Conservation (phyloP, 2,113 vertebrate genomes). For the Anarhynchus alexandrinus region DNA sequence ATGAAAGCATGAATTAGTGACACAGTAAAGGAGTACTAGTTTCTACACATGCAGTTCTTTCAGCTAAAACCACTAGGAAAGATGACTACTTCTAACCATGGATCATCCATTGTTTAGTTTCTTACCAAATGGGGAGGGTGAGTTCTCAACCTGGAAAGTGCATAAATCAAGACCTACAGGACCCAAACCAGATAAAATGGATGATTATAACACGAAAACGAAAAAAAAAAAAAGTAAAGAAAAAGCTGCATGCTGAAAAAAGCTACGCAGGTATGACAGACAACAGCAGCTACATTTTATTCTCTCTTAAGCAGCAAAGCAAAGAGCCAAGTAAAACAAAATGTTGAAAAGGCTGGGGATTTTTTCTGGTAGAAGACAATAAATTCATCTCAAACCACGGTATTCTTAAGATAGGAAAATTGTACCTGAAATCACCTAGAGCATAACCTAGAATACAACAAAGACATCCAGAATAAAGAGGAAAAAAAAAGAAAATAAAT, state of each 20-base stretch:
- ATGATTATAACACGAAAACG: conserved; percentile 82
- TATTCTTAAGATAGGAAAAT: background rate
- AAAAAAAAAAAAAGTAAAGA: conserved; percentile 45
- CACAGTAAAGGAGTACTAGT: conserved; percentile 36
- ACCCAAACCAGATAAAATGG: conserved; percentile 94
- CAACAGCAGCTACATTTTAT: conserved; percentile 14
- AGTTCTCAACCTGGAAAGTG: conserved; percentile 94
- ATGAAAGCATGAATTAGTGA: conserved; percentile 65
- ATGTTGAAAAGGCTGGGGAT: background rate
- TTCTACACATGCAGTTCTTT: conserved; percentile 67
- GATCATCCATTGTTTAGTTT: conserved; percentile 77
- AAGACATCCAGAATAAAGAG: background rate
- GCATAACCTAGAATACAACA: background rate
- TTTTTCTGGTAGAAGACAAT: background rate
- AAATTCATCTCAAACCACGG: background rate
- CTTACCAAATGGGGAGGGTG: conserved; percentile 96
- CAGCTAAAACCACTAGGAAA: conserved; percentile 63
- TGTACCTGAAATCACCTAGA: background rate
- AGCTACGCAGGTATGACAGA: conserved; percentile 44
- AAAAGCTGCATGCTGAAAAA: conserved; percentile 61
- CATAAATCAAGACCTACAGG: conserved; percentile 99
- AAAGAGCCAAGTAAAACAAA: conserved; percentile 35
- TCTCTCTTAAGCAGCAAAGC: conserved; percentile 51
- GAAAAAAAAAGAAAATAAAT: background rate
- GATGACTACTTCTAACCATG: conserved; percentile 79